Conservation (phyloP, 35 echinoderm and acorn worm species). For the Heliocidaris tuberculata region DNA sequence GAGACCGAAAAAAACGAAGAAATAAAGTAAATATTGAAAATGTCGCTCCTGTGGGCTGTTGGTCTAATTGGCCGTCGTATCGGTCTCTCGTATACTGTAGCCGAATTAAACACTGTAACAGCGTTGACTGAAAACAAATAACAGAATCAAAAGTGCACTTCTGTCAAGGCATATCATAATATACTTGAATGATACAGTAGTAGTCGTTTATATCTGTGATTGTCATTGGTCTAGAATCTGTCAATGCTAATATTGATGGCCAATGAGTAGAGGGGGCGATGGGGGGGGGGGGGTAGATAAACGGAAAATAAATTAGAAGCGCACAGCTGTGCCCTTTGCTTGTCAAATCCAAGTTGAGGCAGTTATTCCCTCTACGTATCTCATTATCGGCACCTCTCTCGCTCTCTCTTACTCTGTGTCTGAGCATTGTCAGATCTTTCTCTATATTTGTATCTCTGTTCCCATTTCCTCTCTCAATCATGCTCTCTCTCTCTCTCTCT, state of each 20-base stretch:
- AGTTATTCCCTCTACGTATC: neutral
- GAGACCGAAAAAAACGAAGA: neutral
- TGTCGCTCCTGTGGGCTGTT: neutral
- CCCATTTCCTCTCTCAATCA: neutral
- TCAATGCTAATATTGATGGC: neutral
- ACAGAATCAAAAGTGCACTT: neutral
- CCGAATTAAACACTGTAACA: too few species aligned
- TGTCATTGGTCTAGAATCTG: conserved; percentile 1
- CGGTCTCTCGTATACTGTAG: too few species aligned
- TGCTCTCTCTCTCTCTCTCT: neutral
- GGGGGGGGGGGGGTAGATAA: neutral
- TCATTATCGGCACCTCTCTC: neutral
- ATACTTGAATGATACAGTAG: neutral
- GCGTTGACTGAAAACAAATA: neutral
- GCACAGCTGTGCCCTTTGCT: neutral
- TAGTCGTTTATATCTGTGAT: neutral
- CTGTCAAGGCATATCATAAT: neutral
- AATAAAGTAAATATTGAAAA: neutral
- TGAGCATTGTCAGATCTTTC: neutral
- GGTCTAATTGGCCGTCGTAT: too few species aligned
- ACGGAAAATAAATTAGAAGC: neutral
- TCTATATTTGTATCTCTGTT: neutral
- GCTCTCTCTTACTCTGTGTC: neutral
- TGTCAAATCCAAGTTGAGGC: neutral
- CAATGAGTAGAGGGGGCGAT: neutral